Conservation (phyloP, 2,888 invertebrate genomes). For the Herminia tarsipennalis region DNA sequence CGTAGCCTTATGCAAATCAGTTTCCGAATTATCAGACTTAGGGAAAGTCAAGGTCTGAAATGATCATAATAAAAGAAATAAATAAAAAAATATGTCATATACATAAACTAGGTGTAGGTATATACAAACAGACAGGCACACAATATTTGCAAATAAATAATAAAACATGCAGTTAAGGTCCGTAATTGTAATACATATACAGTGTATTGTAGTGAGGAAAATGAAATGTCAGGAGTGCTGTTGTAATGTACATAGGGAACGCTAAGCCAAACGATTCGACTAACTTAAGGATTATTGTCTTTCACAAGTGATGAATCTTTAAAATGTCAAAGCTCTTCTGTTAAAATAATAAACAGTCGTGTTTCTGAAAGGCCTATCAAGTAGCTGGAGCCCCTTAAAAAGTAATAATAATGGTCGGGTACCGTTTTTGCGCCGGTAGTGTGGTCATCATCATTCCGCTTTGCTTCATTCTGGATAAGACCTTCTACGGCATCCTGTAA, state of each 20-base stretch:
- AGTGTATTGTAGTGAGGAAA: conserved; percentile 19
- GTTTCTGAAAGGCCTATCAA: too few species aligned
- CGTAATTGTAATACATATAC: conserved; percentile 20
- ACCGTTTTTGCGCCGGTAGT: conserved; percentile 66
- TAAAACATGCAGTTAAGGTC: conserved; percentile 52
- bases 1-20: conserved; percentile 87
- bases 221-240: conserved; percentile 21
- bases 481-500: conserved; percentile 77
- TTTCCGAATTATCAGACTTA: conserved; percentile 74
- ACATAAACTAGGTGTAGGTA: conserved; percentile 16
- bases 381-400: conserved; percentile 9
- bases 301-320: conserved; percentile 13
- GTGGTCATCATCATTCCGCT: conserved; percentile 68
- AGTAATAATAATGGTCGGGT: conserved; percentile 40
- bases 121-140: neutral
- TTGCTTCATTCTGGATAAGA: conserved; percentile 67
- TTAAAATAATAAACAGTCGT: conserved; percentile 3
- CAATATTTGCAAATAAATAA: conserved; percentile 52
- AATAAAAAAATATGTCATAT: conserved; percentile 6
- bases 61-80: conserved; percentile 38
- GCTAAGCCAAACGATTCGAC: conserved; percentile 24
- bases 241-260: conserved; percentile 13
- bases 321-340: neutral
- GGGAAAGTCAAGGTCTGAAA: conserved; percentile 71
- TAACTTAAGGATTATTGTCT: conserved; percentile 11